Percentiles rank a stretch among this genome's conserved stretches.
Conservation (phyloP, 2,113 vertebrate species). For the Mesocricetus auratus region DNA sequence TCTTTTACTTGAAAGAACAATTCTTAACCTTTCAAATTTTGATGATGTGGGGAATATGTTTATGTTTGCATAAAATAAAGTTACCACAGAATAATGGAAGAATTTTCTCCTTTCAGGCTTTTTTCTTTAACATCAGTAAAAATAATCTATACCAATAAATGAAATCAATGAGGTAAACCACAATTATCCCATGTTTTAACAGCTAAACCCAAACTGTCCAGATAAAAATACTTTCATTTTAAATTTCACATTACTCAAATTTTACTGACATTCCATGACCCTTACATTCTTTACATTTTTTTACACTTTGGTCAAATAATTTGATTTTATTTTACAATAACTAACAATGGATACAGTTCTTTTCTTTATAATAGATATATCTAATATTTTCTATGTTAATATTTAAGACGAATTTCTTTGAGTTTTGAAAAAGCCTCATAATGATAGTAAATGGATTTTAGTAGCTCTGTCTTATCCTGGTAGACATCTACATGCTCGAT, state of each 20-base stretch:
- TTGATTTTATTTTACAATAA: neutral
- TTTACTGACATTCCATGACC: neutral
- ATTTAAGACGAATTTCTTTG: constrained; percentile 3
- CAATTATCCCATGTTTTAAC: constrained; percentile 48
- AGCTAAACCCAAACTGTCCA: neutral
- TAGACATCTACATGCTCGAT: neutral
- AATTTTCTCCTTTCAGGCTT: neutral
- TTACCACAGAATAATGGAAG: constrained; percentile 6
- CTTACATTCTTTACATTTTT: constrained; percentile 31
- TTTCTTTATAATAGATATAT: neutral
- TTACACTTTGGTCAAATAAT: neutral
- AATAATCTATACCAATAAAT: constrained; percentile 50
- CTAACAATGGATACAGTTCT: too few species aligned
- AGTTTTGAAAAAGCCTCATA: neutral
- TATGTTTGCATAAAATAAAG: constrained; percentile 43
- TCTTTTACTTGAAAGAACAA: neutral
- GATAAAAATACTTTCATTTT: constrained; percentile 25
- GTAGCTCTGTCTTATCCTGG: neutral
- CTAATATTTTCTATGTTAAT: neutral
- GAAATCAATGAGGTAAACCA: constrained; percentile 28
- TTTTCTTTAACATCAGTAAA: constrained; percentile 51
- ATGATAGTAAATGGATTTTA: neutral
- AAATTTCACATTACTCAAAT: neutral
- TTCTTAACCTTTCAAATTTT: constrained; percentile 26
- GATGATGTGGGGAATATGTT: neutral